Evolutionary conservation across 1,140 invertebrate species (phyloP).

Genomic region (Popillia japonica): DNA sequence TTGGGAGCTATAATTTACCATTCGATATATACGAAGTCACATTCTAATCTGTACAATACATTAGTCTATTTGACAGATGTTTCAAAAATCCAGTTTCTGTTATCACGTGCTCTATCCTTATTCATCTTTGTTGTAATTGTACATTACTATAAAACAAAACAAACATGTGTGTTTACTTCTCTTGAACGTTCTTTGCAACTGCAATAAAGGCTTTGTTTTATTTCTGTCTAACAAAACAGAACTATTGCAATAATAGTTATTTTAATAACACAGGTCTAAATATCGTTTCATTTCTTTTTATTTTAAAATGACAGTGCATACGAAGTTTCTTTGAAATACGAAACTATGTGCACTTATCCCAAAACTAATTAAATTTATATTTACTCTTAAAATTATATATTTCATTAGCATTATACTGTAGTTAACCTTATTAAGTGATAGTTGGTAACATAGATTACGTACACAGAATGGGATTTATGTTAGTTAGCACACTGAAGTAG

Average conservation of each 20-base stretch:
- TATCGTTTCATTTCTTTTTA: background rate
- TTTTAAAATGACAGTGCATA: conserved; percentile 6
- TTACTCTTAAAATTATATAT: background rate
- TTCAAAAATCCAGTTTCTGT: too few relatives aligned
- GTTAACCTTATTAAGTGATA: background rate
- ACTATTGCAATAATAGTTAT: conserved; percentile 1
- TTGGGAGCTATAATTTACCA: too few relatives aligned
- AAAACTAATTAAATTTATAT: background rate
- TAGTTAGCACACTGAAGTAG: conserved; percentile 6
- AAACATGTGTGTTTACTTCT: background rate
- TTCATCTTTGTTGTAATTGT: background rate
- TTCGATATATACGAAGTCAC: too few relatives aligned
- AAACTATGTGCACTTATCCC: background rate
- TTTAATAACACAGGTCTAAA: background rate
- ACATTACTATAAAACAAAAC: background rate
- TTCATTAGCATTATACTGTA: background rate
- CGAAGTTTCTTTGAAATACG: background rate
- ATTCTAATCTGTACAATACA: too few relatives aligned
- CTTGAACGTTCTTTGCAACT: background rate
- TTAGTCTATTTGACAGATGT: too few relatives aligned
- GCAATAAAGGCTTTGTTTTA: background rate
- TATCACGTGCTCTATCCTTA: background rate
- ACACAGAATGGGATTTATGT: background rate
- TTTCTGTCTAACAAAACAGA: background rate
- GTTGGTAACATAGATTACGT: background rate